Percentiles rank a stretch among this genome's conserved stretches.
phyloP scores from a whole-genome alignment of 2,113 vertebrate species.

The Anarhynchus alexandrinus region DNA sequence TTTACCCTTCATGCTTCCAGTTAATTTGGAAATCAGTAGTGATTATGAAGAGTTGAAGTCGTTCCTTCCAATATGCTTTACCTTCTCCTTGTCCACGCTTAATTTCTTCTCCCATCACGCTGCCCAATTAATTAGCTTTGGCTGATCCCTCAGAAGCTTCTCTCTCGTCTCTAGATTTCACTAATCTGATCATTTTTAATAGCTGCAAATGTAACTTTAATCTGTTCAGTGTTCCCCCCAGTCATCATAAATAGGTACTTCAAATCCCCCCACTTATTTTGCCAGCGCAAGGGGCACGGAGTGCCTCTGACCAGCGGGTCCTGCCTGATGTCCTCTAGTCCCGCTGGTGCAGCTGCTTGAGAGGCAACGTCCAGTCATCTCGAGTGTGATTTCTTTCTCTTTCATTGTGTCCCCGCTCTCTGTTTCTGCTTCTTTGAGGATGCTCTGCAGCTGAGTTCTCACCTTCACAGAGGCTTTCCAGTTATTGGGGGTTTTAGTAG shows the following conservation, averaged over 20 bases:
- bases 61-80: conserved; percentile 52
- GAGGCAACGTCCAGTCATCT: not conserved
- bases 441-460: not conserved
- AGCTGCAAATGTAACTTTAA: conserved; percentile 14
- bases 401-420: not conserved
- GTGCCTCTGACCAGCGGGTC: not conserved
- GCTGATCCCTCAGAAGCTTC: conserved; percentile 3
- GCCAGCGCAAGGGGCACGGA: fast-evolving
- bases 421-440: not conserved
- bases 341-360: fast-evolving
- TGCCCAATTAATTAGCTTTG: conserved; percentile 53
- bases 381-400: not conserved
- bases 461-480: not conserved
- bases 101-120: conserved; percentile 15
- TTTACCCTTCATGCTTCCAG: not conserved
- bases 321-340: not conserved
- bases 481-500: not conserved
- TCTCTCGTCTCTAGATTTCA: not conserved
- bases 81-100: conserved; percentile 21
- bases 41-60: not conserved
- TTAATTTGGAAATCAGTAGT: conserved; percentile 51
- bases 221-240: not conserved
- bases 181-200: conserved; percentile 17
- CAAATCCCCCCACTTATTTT: not conserved
- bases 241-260: not conserved